Conservation (phyloP, 2,113 vertebrate genomes). For the Actenoides hombroni region DNA sequence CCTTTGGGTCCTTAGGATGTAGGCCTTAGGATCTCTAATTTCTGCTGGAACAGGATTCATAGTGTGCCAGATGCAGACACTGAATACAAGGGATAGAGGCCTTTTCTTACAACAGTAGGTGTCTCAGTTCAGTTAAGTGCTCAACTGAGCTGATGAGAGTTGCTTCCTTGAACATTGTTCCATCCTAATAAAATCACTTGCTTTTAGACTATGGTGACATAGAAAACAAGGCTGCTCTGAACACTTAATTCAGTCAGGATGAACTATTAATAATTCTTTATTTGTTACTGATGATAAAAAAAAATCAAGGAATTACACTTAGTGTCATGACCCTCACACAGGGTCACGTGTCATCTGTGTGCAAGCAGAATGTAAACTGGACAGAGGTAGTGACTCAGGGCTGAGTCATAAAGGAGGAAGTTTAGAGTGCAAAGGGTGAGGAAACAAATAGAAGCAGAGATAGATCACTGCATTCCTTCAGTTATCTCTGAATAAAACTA, state of each 20-base stretch:
- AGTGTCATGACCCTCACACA: not conserved
- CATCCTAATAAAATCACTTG: not conserved
- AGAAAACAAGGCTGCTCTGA: not conserved
- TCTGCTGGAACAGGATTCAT: not conserved
- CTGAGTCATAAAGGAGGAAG: not conserved
- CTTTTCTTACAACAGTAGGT: not conserved
- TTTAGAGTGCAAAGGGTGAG: not conserved
- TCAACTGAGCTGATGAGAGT: not conserved
- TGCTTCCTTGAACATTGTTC: not conserved
- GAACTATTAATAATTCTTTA: not conserved
- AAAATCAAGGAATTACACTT: not conserved
- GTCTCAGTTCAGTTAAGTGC: not conserved
- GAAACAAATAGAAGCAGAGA: not conserved
- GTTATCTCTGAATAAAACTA: not conserved
- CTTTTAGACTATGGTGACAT: not conserved
- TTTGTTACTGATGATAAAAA: not conserved
- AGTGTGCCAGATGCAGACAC: not conserved
- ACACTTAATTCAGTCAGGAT: not conserved
- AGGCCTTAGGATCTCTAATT: not conserved
- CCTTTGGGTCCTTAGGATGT: not conserved
- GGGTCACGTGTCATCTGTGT: not conserved
- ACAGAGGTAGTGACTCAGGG: not conserved
- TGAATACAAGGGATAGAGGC: not conserved
- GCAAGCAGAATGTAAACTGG: not conserved
- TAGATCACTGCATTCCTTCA: not conserved